Evolutionary conservation across 2,888 invertebrate species (phyloP), one percentile per base, ranked within the genome.

Genomic region (Troides oblongomaculatus): DNA sequence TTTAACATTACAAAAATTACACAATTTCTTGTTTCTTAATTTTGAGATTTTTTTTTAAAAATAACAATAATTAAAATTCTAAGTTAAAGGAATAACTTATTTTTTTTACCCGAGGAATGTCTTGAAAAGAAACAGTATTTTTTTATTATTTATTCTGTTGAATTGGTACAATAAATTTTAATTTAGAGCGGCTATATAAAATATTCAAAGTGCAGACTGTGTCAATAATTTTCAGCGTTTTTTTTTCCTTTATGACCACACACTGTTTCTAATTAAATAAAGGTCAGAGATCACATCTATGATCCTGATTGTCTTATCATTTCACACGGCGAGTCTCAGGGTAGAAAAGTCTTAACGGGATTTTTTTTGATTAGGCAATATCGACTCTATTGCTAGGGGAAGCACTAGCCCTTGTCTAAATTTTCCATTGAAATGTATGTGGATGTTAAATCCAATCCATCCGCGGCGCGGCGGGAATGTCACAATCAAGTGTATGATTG

Each of bases 401-500:
- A 17, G 21, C 10, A 23, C n/a, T 59, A 60, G 23, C 59, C 53
- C 36, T 23, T 36, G 50, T 0, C 2, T 5, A 4, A 59, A 61
- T 4, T 68, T 18, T 63, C 70, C 61, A 64, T 69, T 70, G 36
- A 8, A 36, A 18, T n/a, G 61, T 43, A 7, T 2, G 61, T 43
- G 39, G 8, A 21, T 61, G 21, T 43, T 68, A 73, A 58, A 66
- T 58, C 21, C 68, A 72, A 73, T 72, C 72, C 73, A 75, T 77
- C 74, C 77, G 76, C 30, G 0, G 30, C 30, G 69, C 72, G 75
- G 75, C 74, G 74, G 73, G 75, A 76, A 73, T 75, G 78, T 77
- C 77, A 77, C 77, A 73, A 74, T 74, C 74, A 73, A 64, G 71
- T 68, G 70, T 65, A 68, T 76, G 79, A 79, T 79, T 77, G 77